phyloP scores from a whole-genome alignment of 2,888 invertebrate species.

The Girardia tigrina region DNA sequence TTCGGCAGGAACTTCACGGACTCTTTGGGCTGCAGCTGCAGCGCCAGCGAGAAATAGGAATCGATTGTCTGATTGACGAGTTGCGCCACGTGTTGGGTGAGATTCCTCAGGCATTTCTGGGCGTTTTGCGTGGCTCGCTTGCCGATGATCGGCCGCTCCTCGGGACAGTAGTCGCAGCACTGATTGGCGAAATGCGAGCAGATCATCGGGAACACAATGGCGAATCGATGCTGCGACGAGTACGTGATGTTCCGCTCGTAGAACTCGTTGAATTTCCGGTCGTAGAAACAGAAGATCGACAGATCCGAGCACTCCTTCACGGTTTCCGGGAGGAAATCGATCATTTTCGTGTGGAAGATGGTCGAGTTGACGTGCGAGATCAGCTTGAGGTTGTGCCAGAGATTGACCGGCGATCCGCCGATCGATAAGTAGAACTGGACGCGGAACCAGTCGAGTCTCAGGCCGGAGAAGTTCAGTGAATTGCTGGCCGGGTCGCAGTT shows the following conservation, averaged over 20 bases:
- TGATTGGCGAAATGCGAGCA: constrained; percentile 95
- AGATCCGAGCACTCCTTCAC: constrained; percentile 89
- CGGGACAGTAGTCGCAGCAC: constrained; percentile 92
- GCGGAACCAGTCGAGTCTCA: constrained; percentile 90
- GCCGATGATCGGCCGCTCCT: constrained; percentile 56
- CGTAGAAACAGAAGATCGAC: constrained; percentile 71
- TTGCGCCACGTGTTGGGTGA: constrained; percentile 95
- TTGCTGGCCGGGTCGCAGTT: background rate
- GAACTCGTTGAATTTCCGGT: constrained; percentile 86
- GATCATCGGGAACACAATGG: constrained; percentile 88
- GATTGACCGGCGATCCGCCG: constrained; percentile 59
- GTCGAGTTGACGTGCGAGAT: constrained; percentile 83
- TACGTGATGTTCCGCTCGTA: constrained; percentile 97
- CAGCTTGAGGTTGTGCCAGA: constrained; percentile 70
- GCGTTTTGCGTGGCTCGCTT: constrained; percentile 52
- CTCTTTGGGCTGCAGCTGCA: constrained; percentile 75
- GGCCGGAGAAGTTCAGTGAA: constrained; percentile 67
- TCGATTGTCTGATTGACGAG: constrained; percentile 96
- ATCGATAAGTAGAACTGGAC: constrained; percentile 57
- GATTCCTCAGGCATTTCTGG: constrained; percentile 90
- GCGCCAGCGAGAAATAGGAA: constrained; percentile 89
- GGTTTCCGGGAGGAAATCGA: constrained; percentile 90
- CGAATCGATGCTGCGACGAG: constrained; percentile 83
- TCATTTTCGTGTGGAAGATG: constrained; percentile 90
- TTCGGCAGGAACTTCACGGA: constrained; percentile 70